phyloP scores from a whole-genome alignment of 2,113 vertebrate genomes.

The Hippocampus mohnikei region DNA sequence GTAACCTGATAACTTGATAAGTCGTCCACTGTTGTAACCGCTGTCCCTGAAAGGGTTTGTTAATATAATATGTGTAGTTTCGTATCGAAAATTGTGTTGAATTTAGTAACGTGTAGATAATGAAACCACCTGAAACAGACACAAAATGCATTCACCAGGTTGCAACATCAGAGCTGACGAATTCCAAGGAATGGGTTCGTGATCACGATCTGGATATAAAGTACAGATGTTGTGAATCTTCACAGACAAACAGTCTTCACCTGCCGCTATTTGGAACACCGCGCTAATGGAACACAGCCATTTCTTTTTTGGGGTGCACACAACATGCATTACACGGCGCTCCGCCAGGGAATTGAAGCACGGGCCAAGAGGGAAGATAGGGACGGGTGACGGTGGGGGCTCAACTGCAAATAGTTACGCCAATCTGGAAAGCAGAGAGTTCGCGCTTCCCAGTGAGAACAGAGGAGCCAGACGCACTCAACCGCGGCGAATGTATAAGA shows the following conservation, averaged over 20 bases:
- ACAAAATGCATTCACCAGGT: neutral
- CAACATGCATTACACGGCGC: conserved; percentile 31
- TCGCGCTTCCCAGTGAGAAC: conserved; percentile 33
- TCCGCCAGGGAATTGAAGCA: neutral
- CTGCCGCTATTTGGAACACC: conserved; percentile 17
- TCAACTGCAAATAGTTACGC: conserved; percentile 70
- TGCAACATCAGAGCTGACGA: conserved; percentile 19
- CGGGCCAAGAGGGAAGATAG: conserved; percentile 11
- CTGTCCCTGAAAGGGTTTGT: no score
- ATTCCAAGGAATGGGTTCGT: conserved; percentile 1
- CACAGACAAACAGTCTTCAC: conserved; percentile 15
- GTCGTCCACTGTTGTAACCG: no score
- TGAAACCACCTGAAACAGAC: neutral
- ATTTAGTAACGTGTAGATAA: neutral
- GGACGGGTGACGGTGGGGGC: conserved; percentile 10
- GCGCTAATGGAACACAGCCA: neutral
- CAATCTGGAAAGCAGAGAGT: conserved; percentile 44
- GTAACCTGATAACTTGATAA: no score
- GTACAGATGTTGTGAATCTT: conserved; percentile 52
- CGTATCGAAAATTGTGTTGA: no score
- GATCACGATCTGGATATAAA: conserved; percentile 28
- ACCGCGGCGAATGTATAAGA: conserved; percentile 48
- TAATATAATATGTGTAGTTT: no score
- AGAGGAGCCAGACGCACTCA: conserved; percentile 31
- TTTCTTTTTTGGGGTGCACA: neutral